Evolutionary conservation across 2,888 invertebrate species (phyloP), one percentile per base, ranked within the genome.

Genomic region (Gasteruption jaculator): DNA sequence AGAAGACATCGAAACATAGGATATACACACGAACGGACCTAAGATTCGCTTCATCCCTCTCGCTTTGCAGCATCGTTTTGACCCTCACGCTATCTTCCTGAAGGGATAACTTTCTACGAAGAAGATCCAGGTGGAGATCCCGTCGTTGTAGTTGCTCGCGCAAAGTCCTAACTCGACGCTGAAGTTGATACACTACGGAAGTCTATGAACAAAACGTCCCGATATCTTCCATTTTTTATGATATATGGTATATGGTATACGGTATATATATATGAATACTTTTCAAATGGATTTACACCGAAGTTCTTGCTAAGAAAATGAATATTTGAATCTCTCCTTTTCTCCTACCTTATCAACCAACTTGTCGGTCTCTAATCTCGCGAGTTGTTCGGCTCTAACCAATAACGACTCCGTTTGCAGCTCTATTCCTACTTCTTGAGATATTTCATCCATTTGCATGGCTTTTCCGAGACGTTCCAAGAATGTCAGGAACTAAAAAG

Each of bases 71-170:
- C 33, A 82, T 63, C 41, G 78, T 76, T 56, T 80, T 81, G 21
- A 79, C 76, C 43, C 82, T 74, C 2, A 80, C 76, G 40, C 79
- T 82, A 54, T 87, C 86, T 67, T 91, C 91, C 68, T 91, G 86
- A 10, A 91, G 77, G 43, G 85, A 84, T 38, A 94, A 74, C 71
- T 95, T 95, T 54, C 92, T 83, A 29, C 92, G 77, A 33, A 94
- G 74, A 44, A 94, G 76, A 71, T 95, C 94, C 61, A 94, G 74
- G 67, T 95, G 94, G 26, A 94, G 76, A 65, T 95, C 95, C 59
- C 92, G 85, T 42, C 92, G 81, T 63, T 93, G 92, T 20, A 94
- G 76, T 68, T 95, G 93, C 65, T 94, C 94, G 35, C 92, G 79
- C 10, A 93, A 73, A 5, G 86, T 86, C 52, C 91, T 81, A 24